Conservation (phyloP, 2,113 vertebrate genomes). For the Saccopteryx bilineata region DNA sequence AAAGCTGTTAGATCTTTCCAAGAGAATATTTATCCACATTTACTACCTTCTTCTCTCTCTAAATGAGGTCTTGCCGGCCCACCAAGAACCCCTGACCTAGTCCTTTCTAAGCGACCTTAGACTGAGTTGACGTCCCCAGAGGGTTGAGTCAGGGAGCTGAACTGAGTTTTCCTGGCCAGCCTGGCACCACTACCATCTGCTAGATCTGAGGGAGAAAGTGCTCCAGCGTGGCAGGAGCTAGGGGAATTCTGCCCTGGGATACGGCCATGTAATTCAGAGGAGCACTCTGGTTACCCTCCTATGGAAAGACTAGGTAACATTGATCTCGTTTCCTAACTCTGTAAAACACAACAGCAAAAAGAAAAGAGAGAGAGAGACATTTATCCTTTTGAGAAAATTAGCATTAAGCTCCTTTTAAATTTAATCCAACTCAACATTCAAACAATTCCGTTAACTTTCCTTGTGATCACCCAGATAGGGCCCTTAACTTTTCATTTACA, state of each 20-base stretch:
- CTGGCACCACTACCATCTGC: background rate
- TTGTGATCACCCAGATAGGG: background rate
- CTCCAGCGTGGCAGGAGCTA: background rate
- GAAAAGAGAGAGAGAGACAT: background rate
- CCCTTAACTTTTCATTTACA: background rate
- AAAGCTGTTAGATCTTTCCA: background rate
- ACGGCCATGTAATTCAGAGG: background rate
- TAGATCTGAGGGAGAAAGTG: background rate
- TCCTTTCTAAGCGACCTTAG: background rate
- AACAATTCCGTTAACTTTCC: background rate
- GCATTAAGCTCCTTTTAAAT: background rate
- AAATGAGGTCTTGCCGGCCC: background rate
- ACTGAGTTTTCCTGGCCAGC: background rate
- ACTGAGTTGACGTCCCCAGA: background rate
- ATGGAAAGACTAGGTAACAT: background rate
- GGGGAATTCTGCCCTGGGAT: background rate
- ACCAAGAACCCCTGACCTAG: background rate
- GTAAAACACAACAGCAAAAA: background rate
- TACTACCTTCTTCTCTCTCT: background rate
- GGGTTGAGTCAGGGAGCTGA: background rate
- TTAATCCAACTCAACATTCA: conserved; percentile 22
- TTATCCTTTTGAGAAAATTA: conserved; percentile 38
- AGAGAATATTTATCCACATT: background rate
- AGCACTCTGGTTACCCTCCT: background rate
- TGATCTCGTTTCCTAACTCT: conserved; percentile 21